A percentile compares a stretch with the other conserved stretches of the same genome.
phyloP scores from a whole-genome alignment of 2,113 vertebrate genomes.

The Chionodraco myersi region DNA sequence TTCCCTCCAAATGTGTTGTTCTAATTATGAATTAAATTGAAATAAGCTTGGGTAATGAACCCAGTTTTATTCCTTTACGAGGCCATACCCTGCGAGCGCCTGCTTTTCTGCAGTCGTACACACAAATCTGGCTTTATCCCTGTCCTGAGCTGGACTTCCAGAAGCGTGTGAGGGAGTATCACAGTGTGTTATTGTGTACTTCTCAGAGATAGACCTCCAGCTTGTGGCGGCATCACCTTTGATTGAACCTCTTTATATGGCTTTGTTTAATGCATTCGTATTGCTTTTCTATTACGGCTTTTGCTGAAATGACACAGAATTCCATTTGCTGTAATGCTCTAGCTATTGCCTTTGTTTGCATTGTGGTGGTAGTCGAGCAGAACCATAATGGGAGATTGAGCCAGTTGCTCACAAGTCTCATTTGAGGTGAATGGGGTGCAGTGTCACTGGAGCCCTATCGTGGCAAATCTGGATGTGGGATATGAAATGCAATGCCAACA shows the following conservation, averaged over 20 bases:
- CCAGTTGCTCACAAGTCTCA: constrained; percentile 61
- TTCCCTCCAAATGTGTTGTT: constrained; percentile 75
- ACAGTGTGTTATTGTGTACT: constrained; percentile 35
- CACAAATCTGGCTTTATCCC: constrained; percentile 20
- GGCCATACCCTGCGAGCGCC: constrained; percentile 30
- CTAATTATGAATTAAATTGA: constrained; percentile 79
- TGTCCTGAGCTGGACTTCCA: constrained; percentile 24
- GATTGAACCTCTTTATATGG: constrained; percentile 61
- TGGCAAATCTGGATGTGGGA: constrained; percentile 37
- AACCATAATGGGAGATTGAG: constrained; percentile 63
- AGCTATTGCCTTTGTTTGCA: constrained; percentile 70
- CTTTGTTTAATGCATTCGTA: constrained; percentile 62
- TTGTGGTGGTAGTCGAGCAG: constrained; percentile 51
- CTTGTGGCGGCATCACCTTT: constrained; percentile 58
- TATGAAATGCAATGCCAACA: constrained; percentile 43
- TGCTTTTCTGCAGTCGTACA: not conserved
- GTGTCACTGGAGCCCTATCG: constrained; percentile 35
- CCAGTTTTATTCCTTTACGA: constrained; percentile 50
- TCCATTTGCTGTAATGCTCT: constrained; percentile 66
- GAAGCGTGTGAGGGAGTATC: constrained; percentile 25
- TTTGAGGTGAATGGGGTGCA: constrained; percentile 55
- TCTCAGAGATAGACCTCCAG: constrained; percentile 34
- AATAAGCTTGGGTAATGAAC: constrained; percentile 75
- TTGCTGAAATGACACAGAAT: constrained; percentile 63
- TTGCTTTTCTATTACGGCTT: constrained; percentile 66